Base-by-base conservation (phyloP, 2,797 vertebrate species). In the Spinus olivaceus region DNA sequence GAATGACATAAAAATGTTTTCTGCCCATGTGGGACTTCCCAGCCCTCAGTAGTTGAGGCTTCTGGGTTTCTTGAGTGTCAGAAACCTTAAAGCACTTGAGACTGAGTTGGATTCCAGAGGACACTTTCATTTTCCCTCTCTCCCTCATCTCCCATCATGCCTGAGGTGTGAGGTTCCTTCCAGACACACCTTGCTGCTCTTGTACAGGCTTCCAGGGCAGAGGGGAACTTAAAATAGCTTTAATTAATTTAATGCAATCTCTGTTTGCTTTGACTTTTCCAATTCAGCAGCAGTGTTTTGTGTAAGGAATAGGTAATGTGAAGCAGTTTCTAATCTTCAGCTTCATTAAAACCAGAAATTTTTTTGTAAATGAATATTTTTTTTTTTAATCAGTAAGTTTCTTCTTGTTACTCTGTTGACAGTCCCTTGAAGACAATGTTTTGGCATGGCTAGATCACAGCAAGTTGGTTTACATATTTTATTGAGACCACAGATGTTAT, bases 101-200 rank as follows among this genome's bases (percentile, higher is more conserved):
- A 30, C 9, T 19, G 21, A 32, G 6, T 1, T 78, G 39, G 7
- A 23, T 90, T 81, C 14, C 44, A 84, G 66, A 49, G 24, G 16
- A 32, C n/a, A 15, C 19, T 35, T 44, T 56, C 8, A 14, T 74
- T 90, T 23, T 6, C 25, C 6, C 18, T 25, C 35, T 35, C 4
- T 19, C 6, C 17, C 16, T 54, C 19, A 2, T 39, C 39, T 78
- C 44, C 27, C 10, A 6, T 27, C 1, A 0, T 14, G 37, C 21
- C 35, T 79, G 71, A 56, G 51, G n/a, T n/a, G 46, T 59, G 61
- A 6, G 4, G 5, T 27, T 92, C 59, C 60, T 64, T 47, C 41
- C 27, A 67, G 32, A 35, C 9, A 8, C 54, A 28, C 14, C 1
- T 7, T 63, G 39, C 80, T 92, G 46, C 27, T 65, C 54, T 8